phyloP scores from a whole-genome alignment of 2,797 vertebrate genomes.

The Danio albolineatus region DNA sequence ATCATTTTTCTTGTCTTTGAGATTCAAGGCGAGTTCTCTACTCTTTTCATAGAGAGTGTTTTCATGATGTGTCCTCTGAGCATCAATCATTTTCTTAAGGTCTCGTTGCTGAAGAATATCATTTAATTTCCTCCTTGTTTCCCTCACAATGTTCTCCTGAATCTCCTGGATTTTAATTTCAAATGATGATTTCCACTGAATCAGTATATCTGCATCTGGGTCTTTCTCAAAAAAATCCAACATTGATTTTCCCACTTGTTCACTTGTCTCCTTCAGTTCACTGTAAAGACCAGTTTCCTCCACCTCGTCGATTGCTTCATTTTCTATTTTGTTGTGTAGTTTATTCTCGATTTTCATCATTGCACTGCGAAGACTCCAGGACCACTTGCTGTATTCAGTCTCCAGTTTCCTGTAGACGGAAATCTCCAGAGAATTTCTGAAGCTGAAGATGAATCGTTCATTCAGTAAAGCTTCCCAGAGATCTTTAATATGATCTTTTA shows the following conservation, averaged over 20 bases:
- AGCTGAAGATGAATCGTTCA: no score
- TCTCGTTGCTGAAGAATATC: conserved; percentile 52
- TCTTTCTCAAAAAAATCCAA: conserved; percentile 69
- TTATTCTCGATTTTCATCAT: conserved; percentile 53
- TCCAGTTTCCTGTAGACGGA: no score
- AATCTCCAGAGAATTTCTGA: no score
- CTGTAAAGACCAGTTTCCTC: neutral
- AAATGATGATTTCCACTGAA: conserved; percentile 69
- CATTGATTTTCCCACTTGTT: conserved; percentile 60
- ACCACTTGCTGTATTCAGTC: conserved; percentile 58
- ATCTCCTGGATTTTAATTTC: conserved; percentile 55
- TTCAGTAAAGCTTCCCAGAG: conserved; percentile 73
- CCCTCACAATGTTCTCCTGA: conserved; percentile 59
- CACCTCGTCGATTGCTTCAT: conserved; percentile 53
- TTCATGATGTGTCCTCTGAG: conserved; percentile 55
- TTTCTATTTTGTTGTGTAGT: conserved; percentile 66
- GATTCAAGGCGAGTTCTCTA: no score
- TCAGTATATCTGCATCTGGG: conserved; percentile 61
- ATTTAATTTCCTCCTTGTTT: conserved; percentile 54
- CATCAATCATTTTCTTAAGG: conserved; percentile 51
- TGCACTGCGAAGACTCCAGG: conserved; percentile 67
- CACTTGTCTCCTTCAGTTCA: conserved; percentile 36
- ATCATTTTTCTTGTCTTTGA: conserved; percentile 52
- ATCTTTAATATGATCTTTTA: conserved; percentile 38
- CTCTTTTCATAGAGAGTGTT: neutral